These are phyloP conservation scores for Cremastinae sp. DNA, from an alignment of 2,888 invertebrate genomes.

Conservation along the genomic window DNA sequence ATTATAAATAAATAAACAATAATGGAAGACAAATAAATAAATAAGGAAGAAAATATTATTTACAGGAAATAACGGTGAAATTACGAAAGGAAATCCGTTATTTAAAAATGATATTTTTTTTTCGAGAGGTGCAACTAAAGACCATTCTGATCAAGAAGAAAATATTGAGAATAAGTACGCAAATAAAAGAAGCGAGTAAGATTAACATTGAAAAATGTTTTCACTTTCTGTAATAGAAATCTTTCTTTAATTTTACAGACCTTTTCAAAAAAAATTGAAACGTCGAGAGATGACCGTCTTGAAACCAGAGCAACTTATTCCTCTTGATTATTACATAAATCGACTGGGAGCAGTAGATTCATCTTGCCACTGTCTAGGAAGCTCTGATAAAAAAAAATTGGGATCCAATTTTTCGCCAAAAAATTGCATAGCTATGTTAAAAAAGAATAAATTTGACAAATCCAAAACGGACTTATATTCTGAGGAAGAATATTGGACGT, in stretches of 20 bases:
- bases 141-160: constrained; percentile 72
- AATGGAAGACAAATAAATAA: not conserved
- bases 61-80: constrained; percentile 83
- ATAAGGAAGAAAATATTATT: constrained; percentile 69
- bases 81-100: constrained; percentile 80
- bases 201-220: not conserved
- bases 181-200: constrained; percentile 61
- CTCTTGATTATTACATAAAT: constrained; percentile 52
- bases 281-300: constrained; percentile 52
- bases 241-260: not conserved
- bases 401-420: not conserved
- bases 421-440: not conserved
- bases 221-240: not conserved
- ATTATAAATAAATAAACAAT: constrained; percentile 6
- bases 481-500: constrained; percentile 80
- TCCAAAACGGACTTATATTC: not conserved
- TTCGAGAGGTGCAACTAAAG: constrained; percentile 64
- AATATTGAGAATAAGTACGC: constrained; percentile 66
- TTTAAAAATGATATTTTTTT: constrained; percentile 82
- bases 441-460: not conserved
- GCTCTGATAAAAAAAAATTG: constrained; percentile 4
- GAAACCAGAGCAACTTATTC: constrained; percentile 66
- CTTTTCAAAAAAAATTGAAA: constrained; percentile 1
- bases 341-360: constrained; percentile 32
- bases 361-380: constrained; percentile 60